Evolutionary conservation across 2,797 vertebrate genomes (phyloP), one percentile per base, ranked within the genome.

Genomic region (Salarias fasciatus): DNA sequence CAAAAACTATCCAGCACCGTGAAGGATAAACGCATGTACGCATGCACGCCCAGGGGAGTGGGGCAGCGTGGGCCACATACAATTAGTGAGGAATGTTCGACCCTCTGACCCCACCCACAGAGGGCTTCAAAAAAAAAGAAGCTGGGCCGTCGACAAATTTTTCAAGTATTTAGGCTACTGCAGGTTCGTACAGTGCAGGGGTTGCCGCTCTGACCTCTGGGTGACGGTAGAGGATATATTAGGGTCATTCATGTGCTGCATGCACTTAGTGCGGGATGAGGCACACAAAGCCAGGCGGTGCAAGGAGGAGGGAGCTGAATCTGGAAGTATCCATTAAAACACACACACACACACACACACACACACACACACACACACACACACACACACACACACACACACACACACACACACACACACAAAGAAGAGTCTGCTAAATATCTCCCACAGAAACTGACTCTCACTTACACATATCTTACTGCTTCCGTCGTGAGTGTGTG

Each of bases 31-130:
- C 49, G 59, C 45, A 43, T 18, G 33, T 37, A 59, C 13, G 64
- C 38, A 57, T 45, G 64, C 35, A 56, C 5, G 42, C 4, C 10
- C 35, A 53, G 33, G 5, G 14, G 31, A 44, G 41, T 52, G 63
- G 64, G 33, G 33, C 33, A 6, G 55, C 46, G 42, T 48, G 8
- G 56, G 58, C 54, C 58, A 54, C 53, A 61, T 53, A 64, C 83
- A 90, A 86, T 85, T 87, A 89, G 72, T 67, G 2, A 85, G 56
- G 86, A 87, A 89, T 88, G 80, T 53, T 14, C 44, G 57, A 36
- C 53, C 50, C 64, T 55, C 42, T 38, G 50, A 70, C 65, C 55
- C 67, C 65, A 61, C 79, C 76, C 41, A 15, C 68, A 53, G 47
- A 66, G 67, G 40, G 57, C 63, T 36, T 68, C 40, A 53, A 56